A percentile compares a stretch with the other conserved stretches of the same genome.
Conservation (phyloP, 2,113 vertebrate species). For the Lanius collurio region DNA sequence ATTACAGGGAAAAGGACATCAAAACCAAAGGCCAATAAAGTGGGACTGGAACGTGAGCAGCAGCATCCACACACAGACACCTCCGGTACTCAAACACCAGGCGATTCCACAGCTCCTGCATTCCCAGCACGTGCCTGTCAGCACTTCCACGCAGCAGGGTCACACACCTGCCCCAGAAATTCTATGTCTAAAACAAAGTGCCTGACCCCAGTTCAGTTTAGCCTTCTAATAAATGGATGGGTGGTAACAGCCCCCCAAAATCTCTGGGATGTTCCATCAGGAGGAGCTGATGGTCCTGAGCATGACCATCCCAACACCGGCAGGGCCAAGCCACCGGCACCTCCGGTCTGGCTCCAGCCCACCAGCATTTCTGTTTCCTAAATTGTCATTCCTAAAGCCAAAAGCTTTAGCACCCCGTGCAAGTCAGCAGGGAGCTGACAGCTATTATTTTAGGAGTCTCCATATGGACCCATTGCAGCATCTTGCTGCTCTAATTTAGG, state of each 20-base stretch:
- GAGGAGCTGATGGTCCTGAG: fast-evolving
- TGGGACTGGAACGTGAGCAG: background rate
- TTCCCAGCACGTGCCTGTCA: fast-evolving
- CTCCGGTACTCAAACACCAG: fast-evolving
- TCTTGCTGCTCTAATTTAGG: conserved; percentile 45
- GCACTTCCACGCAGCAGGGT: fast-evolving
- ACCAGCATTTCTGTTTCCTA: background rate
- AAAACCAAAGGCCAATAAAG: background rate
- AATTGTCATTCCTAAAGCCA: background rate
- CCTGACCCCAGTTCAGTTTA: fast-evolving
- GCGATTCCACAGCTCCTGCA: background rate
- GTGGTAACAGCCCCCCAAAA: background rate
- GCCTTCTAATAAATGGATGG: fast-evolving
- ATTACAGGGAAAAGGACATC: background rate
- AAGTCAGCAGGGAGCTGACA: conserved; percentile 31
- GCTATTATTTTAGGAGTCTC: conserved; percentile 57
- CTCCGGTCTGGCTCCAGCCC: background rate
- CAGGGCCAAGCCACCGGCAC: background rate
- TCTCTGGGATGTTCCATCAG: fast-evolving
- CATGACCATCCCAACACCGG: fast-evolving
- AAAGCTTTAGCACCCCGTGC: conserved; percentile 6
- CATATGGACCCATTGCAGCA: conserved; percentile 48
- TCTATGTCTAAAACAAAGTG: fast-evolving
- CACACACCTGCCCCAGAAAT: background rate
- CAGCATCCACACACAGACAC: background rate